Evolutionary conservation across 2,888 invertebrate genomes (phyloP).

Genomic region (Escarpia spicata): DNA sequence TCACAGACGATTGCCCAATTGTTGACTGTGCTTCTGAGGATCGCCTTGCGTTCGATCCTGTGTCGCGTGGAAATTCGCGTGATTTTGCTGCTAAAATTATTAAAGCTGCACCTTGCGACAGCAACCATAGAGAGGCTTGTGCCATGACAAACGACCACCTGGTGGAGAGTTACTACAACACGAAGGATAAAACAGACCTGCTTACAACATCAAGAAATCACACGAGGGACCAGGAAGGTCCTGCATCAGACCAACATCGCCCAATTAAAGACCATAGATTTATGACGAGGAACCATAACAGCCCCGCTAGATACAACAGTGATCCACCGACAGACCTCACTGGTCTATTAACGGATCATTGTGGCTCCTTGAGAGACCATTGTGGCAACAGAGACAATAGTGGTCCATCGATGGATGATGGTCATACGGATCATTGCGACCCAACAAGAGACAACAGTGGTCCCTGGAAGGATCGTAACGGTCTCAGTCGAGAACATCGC

Average conservation of each 20-base stretch:
- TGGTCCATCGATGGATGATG: neutral
- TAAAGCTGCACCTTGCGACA: neutral
- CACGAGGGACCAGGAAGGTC: neutral
- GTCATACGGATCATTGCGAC: neutral
- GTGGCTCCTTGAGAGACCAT: neutral
- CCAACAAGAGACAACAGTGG: neutral
- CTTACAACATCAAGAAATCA: neutral
- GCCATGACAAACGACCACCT: neutral
- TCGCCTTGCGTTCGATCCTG: neutral
- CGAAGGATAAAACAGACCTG: neutral
- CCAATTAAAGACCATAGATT: neutral
- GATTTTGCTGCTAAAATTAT: neutral
- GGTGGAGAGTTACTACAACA: neutral
- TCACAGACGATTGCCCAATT: neutral
- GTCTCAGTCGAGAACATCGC: neutral
- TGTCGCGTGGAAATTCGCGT: neutral
- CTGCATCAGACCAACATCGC: neutral
- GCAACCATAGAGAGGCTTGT: neutral
- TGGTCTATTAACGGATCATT: neutral
- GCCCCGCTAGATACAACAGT: neutral
- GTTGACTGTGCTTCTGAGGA: neutral
- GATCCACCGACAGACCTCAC: neutral
- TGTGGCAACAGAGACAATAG: neutral
- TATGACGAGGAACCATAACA: neutral
- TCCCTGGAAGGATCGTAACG: neutral